These are phyloP conservation scores for Furcifer pardalis DNA, from an alignment of 2,797 vertebrate species.

Conservation along the genomic window DNA sequence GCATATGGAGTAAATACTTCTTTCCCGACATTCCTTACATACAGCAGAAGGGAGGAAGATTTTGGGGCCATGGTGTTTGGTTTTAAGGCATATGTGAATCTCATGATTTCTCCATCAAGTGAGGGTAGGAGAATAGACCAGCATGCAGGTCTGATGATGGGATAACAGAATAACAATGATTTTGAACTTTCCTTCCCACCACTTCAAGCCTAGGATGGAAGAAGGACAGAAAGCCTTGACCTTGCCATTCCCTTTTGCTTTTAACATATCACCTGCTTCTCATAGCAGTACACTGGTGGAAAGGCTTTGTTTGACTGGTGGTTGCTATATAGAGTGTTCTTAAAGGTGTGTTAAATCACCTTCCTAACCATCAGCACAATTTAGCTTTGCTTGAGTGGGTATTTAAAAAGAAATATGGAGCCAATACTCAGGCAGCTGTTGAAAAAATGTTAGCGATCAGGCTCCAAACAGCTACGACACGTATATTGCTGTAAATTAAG, in stretches of 20 bases:
- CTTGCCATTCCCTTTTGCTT: constrained; percentile 12
- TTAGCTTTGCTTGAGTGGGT: constrained; percentile 9
- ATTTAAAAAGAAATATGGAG: constrained; percentile 40
- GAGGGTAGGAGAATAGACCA: not conserved
- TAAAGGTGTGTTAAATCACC: constrained; percentile 43
- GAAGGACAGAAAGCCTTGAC: not conserved
- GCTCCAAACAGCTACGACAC: constrained; percentile 19
- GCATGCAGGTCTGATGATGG: not conserved
- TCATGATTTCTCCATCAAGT: not conserved
- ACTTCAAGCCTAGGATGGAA: not conserved
- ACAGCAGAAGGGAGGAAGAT: too few relatives aligned
- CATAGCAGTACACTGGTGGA: not conserved
- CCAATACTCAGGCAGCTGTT: constrained; percentile 27
- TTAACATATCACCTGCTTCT: not conserved
- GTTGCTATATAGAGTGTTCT: constrained; percentile 26
- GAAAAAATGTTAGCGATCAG: constrained; percentile 2
- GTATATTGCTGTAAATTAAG: constrained; percentile 23
- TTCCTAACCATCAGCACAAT: constrained; percentile 30
- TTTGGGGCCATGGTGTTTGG: not conserved
- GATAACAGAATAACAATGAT: not conserved
- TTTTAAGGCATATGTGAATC: not conserved
- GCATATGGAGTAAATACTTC: not conserved
- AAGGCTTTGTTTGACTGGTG: constrained; percentile 23
- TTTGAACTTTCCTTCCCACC: not conserved
- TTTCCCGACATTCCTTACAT: not conserved